A percentile compares a stretch with the other conserved stretches of the same genome.
phyloP scores from a whole-genome alignment of 2,888 invertebrate genomes.

The Ophion ellenae region DNA sequence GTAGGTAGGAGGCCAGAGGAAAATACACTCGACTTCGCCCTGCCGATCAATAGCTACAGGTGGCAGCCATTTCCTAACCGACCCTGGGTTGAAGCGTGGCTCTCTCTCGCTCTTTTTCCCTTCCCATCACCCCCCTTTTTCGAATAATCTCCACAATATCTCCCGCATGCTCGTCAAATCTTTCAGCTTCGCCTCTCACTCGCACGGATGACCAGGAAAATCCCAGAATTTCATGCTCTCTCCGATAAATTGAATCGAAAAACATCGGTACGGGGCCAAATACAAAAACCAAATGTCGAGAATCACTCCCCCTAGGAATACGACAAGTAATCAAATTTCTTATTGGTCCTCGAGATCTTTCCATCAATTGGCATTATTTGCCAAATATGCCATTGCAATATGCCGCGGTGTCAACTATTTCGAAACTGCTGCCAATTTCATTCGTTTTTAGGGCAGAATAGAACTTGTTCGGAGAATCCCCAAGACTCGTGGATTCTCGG shows the following conservation, averaged over 20 bases:
- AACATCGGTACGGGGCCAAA: no score
- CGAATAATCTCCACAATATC: background rate
- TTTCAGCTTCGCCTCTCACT: constrained; percentile 19
- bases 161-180: background rate
- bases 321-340: no score
- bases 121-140: background rate
- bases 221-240: no score
- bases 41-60: constrained; percentile 84
- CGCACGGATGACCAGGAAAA: background rate
- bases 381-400: background rate
- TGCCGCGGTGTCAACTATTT: background rate
- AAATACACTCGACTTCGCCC: constrained; percentile 78
- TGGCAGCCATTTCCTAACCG: constrained; percentile 83
- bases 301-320: no score
- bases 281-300: no score
- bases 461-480: background rate
- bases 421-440: background rate
- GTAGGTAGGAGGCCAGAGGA: constrained; percentile 68
- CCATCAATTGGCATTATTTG: background rate
- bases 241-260: no score
- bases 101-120: constrained; percentile 41
- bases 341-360: background rate
- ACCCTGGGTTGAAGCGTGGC: constrained; percentile 68
- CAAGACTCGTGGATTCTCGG: background rate
- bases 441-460: background rate